These are phyloP conservation scores for Diarsia mendica DNA, from an alignment of 2,888 invertebrate species.

Conservation along the genomic window DNA sequence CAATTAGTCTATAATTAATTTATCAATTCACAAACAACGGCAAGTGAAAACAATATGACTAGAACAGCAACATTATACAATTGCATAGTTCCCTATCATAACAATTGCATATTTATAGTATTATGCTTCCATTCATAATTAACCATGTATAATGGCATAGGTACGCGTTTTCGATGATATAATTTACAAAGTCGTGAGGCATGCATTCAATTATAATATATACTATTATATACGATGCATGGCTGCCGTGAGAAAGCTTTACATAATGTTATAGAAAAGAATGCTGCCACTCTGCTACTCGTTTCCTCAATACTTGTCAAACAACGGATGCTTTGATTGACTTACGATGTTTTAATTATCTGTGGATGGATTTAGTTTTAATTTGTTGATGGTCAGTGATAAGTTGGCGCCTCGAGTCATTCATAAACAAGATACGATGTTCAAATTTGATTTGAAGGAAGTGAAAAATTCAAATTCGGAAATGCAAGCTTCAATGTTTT, in stretches of 20 bases:
- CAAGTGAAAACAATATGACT: neutral
- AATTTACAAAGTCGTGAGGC: slow-evolving; percentile 60
- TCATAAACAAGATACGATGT: neutral
- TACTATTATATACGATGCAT: slow-evolving; percentile 39
- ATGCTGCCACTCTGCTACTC: slow-evolving; percentile 44
- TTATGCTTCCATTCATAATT: slow-evolving; percentile 34
- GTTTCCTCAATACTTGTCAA: slow-evolving; percentile 60
- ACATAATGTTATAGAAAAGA: slow-evolving; percentile 63
- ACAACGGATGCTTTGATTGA: slow-evolving; percentile 46
- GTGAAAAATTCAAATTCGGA: neutral
- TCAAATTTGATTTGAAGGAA: neutral
- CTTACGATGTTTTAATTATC: slow-evolving; percentile 37
- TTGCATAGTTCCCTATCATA: neutral
- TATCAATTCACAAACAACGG: neutral
- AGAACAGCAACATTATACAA: slow-evolving; percentile 13
- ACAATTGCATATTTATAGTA: slow-evolving; percentile 27
- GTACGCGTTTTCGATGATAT: slow-evolving; percentile 64
- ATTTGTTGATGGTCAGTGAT: slow-evolving; percentile 18
- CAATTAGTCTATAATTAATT: no score
- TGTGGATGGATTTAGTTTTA: slow-evolving; percentile 16
- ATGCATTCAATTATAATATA: slow-evolving; percentile 51
- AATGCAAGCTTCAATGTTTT: neutral
- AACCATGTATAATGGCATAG: slow-evolving; percentile 33
- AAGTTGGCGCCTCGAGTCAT: neutral
- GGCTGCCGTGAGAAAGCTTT: slow-evolving; percentile 68